Conservation (phyloP, 64 coral and sea anemone species). For the Dendrophyllia cribrosa region DNA sequence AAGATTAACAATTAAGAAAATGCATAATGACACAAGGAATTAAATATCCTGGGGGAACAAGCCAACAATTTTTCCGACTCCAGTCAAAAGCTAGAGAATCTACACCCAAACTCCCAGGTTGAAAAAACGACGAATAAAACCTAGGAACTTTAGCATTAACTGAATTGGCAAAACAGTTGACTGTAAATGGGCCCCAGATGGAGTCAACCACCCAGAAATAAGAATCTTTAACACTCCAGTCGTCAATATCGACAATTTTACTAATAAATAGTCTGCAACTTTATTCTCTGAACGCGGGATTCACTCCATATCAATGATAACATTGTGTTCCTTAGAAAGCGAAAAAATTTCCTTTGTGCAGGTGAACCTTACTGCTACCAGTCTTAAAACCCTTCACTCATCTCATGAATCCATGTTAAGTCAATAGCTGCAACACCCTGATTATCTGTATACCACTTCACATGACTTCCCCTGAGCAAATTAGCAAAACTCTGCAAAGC, state of each 20-base stretch:
- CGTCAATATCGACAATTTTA: background rate
- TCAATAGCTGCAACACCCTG: slow-evolving; percentile 31
- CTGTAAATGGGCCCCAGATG: background rate
- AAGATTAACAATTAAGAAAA: slow-evolving; percentile 21
- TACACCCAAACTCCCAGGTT: slow-evolving; percentile 11
- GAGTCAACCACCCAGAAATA: background rate
- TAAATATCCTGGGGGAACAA: background rate
- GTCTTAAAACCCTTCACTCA: background rate
- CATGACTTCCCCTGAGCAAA: background rate
- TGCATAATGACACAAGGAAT: background rate
- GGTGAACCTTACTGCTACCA: slow-evolving; percentile 24
- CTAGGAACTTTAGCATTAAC: background rate
- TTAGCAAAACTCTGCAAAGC: slow-evolving; percentile 19
- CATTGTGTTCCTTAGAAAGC: too few species aligned
- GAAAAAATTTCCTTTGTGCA: slow-evolving; percentile 1
- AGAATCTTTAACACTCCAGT: slow-evolving; percentile 55
- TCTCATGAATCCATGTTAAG: too few species aligned
- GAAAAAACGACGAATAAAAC: slow-evolving; percentile 27
- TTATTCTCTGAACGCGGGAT: slow-evolving; percentile 44
- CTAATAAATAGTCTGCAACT: slow-evolving; percentile 50
- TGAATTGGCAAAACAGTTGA: slow-evolving; percentile 7
- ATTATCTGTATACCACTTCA: slow-evolving; percentile 36
- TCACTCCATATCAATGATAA: slow-evolving; percentile 32
- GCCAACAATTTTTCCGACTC: slow-evolving; percentile 1
- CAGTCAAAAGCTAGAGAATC: slow-evolving; percentile 16